These are phyloP conservation scores for Erebia aethiops DNA, from an alignment of 2,888 invertebrate genomes.

Conservation along the genomic window DNA sequence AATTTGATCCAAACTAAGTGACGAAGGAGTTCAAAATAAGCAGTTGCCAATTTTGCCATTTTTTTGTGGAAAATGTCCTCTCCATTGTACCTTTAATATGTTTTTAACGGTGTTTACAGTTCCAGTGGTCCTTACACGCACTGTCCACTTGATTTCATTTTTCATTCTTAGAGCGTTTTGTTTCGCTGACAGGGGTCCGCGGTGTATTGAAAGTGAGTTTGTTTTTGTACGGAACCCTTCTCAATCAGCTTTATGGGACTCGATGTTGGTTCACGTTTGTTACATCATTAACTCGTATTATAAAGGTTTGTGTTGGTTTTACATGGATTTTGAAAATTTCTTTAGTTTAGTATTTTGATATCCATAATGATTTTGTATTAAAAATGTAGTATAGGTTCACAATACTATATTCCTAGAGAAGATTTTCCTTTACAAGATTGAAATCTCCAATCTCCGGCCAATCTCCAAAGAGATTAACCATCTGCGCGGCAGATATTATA, in stretches of 20 bases:
- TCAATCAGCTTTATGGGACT: constrained; percentile 63
- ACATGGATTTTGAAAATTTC: not conserved
- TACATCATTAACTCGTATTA: constrained; percentile 69
- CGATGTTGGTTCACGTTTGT: constrained; percentile 46
- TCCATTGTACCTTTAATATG: no score
- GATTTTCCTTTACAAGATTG: no score
- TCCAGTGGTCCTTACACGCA: constrained; percentile 41
- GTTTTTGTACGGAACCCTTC: constrained; percentile 64
- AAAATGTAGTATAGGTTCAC: no score
- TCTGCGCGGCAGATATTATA: no score
- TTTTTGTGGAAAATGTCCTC: no score
- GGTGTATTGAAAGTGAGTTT: constrained; percentile 68
- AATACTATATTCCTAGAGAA: no score
- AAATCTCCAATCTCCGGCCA: no score
- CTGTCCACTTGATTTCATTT: constrained; percentile 81
- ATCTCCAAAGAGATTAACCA: no score
- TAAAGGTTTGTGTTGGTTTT: constrained; percentile 20
- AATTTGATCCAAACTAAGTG: not conserved
- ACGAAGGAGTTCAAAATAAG: not conserved
- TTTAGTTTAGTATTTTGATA: no score
- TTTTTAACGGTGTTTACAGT: constrained; percentile 48
- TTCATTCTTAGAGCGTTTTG: constrained; percentile 78
- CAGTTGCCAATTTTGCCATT: no score
- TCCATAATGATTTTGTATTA: not conserved
- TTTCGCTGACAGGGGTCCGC: constrained; percentile 72